Evolutionary conservation across 1,140 invertebrate genomes (phyloP), one percentile per base, ranked within the genome.

Genomic region (Lucilia cuprina): DNA sequence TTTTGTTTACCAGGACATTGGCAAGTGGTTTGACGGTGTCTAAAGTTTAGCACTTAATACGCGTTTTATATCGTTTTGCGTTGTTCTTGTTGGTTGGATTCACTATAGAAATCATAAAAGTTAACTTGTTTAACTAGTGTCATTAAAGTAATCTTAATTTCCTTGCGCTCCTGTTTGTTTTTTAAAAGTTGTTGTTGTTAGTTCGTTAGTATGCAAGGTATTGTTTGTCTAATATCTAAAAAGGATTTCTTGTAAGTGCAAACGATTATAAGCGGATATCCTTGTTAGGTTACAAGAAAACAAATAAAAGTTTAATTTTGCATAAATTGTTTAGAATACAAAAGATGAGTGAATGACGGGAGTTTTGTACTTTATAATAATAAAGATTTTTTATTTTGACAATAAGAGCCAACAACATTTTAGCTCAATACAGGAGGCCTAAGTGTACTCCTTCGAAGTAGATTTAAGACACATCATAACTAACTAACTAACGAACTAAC

Each of bases 131-230:
- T 80, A 80, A 80, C 77, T 80, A 80, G 77, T 80, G 77, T 49
- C 77, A 80, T 50, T 50, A 80, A 80, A 80, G n/a, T 80, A 80
- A 80, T 21, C 77, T 80, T 80, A 80, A 80, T 80, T 80, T 80
- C 77, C 77, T n/a, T 35, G 77, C 2, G 41, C 47, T 50, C 10
- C 47, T 80, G 77, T 80, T 80, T 80, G 77, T 34, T 41, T 34
- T 41, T 41, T 5, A 41, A 41, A 41, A 3, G n/a, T n/a, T n/a
- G n/a, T 41, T 41, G 35, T 41, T 41, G 8, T 3, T 5, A 8
- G 50, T 55, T 55, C 50, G n/a, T 60, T 70, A 70, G 65, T 21
- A 70, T 13, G 19, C 19, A 17, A 21, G 65, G 50, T 55, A 55
- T 55, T 55, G 50, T 17, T 55, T 55, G 14, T 55, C 5, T 13